These are phyloP conservation scores for Drosophila ironensis DNA, from an alignment of 1,140 invertebrate species.

Conservation along the genomic window DNA sequence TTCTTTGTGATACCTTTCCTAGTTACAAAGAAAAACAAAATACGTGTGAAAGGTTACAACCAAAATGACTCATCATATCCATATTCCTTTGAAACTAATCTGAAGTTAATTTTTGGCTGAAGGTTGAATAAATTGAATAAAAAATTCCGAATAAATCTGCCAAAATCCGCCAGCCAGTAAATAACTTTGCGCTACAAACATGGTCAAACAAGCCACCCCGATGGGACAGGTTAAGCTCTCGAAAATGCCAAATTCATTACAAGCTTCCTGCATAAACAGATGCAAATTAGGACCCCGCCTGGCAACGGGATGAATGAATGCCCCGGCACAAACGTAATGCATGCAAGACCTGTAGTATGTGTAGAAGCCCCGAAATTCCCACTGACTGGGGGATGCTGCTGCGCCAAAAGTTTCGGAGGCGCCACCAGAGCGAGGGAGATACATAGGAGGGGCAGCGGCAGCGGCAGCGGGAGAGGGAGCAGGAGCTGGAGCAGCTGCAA, in stretches of 20 bases:
- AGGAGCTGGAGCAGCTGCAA: constrained; percentile 27
- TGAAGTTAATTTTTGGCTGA: no score
- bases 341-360: constrained; percentile 20
- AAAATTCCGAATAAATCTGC: no score
- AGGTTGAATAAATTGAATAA: no score
- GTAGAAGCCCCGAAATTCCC: constrained; percentile 32
- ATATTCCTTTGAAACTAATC: no score
- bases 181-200: no score
- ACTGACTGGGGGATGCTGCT: constrained; percentile 20
- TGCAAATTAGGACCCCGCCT: neutral
- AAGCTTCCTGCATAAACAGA: neutral
- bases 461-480: neutral
- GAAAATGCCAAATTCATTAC: neutral
- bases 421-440: neutral
- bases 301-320: constrained; percentile 9
- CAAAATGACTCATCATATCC: no score
- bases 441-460: neutral
- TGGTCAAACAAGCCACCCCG: no score
- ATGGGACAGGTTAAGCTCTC: neutral
- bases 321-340: constrained; percentile 26
- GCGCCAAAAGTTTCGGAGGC: constrained; percentile 3
- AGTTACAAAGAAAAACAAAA: no score
- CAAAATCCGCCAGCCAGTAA: no score
- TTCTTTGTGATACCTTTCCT: no score
- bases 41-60: no score